phyloP scores from a whole-genome alignment of 2,797 vertebrate genomes.

The Taeniopygia guttata region DNA sequence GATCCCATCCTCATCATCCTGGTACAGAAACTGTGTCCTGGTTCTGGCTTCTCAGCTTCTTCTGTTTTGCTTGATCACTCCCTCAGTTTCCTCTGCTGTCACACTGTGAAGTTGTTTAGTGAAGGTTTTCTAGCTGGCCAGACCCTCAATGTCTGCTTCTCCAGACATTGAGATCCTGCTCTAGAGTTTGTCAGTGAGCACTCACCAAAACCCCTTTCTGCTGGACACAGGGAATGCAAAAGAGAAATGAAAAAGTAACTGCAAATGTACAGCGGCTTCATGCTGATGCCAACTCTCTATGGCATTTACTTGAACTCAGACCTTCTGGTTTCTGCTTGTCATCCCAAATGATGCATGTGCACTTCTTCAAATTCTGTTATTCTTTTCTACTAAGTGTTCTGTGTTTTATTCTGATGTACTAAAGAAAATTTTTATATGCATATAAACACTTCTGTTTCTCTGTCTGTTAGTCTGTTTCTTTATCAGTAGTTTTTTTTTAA shows the following conservation, averaged over 20 bases:
- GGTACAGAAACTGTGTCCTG: not conserved
- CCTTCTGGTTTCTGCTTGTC: not conserved
- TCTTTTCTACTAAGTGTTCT: not conserved
- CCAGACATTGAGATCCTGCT: not conserved
- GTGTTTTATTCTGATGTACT: not conserved
- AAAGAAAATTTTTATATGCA: not conserved
- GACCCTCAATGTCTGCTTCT: not conserved
- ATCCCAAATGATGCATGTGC: not conserved
- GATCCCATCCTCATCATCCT: not conserved
- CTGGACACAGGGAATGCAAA: not conserved
- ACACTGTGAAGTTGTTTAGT: not conserved
- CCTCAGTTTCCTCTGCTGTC: not conserved
- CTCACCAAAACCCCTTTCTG: not conserved
- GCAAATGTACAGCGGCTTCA: not conserved
- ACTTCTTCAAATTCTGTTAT: not conserved
- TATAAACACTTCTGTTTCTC: not conserved
- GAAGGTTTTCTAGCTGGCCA: not conserved
- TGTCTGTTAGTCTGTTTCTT: not conserved
- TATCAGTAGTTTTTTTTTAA: not conserved
- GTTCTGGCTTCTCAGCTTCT: not conserved
- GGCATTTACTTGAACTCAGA: not conserved
- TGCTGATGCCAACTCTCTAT: not conserved
- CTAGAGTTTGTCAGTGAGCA: not conserved
- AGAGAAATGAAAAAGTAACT: not conserved
- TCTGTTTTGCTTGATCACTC: not conserved